Evolutionary conservation across 2,888 invertebrate genomes (phyloP).

Genomic region (Acheta domesticus): DNA sequence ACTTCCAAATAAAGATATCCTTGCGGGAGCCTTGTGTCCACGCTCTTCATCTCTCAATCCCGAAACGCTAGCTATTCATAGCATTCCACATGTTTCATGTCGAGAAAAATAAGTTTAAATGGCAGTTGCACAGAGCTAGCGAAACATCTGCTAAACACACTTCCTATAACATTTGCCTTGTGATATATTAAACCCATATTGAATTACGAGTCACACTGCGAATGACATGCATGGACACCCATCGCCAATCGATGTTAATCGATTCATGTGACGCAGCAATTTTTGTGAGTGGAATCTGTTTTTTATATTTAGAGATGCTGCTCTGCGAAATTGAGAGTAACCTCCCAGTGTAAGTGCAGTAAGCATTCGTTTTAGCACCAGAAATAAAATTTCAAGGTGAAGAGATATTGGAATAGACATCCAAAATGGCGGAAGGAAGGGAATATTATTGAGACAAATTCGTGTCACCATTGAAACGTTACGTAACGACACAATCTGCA

Average conservation of each 20-base stretch:
- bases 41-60: too few species aligned
- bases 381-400: constrained; percentile 28
- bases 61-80: too few species aligned
- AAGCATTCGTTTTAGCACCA: neutral
- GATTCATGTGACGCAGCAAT: neutral
- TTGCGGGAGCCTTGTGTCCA: too few species aligned
- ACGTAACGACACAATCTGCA: too few species aligned
- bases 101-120: too few species aligned
- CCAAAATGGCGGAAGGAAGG: constrained; percentile 29
- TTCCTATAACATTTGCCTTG: neutral
- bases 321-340: neutral
- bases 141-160: too few species aligned
- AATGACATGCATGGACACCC: neutral
- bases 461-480: neutral
- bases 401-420: constrained; percentile 26
- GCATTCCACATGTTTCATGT: too few species aligned
- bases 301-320: too few species aligned
- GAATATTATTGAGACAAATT: neutral
- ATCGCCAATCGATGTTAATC: neutral
- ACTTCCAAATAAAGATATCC: too few species aligned
- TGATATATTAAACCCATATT: neutral
- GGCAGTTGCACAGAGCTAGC: too few species aligned
- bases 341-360: too few species aligned
- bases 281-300: too few species aligned
- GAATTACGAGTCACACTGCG: neutral